phyloP scores from a whole-genome alignment of 35 echinoderm and acorn worm species.

The Lytechinus variegatus region DNA sequence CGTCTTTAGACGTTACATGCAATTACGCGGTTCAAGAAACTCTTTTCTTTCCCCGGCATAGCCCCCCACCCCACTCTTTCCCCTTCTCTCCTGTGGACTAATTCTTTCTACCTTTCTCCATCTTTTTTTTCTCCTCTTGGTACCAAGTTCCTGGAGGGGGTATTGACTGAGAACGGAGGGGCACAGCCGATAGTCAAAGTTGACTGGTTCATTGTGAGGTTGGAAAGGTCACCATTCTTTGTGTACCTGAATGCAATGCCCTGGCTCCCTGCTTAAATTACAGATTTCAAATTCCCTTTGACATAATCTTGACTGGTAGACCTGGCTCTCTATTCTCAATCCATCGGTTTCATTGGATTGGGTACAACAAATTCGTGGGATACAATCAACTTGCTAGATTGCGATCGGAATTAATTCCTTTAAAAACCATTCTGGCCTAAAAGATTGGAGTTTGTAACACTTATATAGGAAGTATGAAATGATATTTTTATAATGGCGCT shows the following conservation, averaged over 20 bases:
- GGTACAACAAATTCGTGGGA: neutral
- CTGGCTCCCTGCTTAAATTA: constrained; percentile 10
- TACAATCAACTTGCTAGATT: neutral
- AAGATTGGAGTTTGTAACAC: neutral
- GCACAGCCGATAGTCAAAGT: constrained; percentile 1
- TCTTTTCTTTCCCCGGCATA: constrained; percentile 15
- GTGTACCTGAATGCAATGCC: neutral
- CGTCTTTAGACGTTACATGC: constrained; percentile 16
- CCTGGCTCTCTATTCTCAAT: neutral
- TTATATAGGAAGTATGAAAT: neutral
- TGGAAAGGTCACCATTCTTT: neutral
- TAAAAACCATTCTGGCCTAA: neutral
- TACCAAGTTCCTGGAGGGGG: neutral
- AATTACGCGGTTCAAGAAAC: constrained; percentile 32
- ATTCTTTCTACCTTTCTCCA: neutral
- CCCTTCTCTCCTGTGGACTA: neutral
- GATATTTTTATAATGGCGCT: neutral
- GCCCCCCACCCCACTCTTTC: neutral
- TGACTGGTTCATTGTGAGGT: constrained; percentile 28
- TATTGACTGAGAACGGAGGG: neutral
- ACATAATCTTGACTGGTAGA: neutral
- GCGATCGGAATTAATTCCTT: neutral
- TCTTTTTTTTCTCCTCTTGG: neutral
- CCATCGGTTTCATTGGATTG: neutral
- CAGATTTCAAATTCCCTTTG: constrained; percentile 18